phyloP scores from a whole-genome alignment of 2,888 invertebrate species.

The Agrochola litura region DNA sequence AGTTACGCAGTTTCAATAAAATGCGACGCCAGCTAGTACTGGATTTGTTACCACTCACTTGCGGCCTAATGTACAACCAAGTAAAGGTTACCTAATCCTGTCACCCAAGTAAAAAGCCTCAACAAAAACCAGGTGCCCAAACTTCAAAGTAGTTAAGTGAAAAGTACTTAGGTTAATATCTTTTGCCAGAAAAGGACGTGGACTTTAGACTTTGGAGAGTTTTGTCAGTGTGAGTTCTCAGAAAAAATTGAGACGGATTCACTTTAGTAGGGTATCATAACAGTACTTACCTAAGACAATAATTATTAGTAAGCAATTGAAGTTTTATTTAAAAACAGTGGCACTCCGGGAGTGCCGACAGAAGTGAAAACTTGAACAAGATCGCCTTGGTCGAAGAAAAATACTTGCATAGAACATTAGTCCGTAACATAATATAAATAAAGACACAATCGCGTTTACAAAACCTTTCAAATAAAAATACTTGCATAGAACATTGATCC shows the following conservation, averaged over 20 bases:
- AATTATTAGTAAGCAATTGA: no score
- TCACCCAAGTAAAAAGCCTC: conserved; percentile 26
- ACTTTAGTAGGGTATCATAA: neutral
- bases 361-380: no score
- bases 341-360: no score
- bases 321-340: neutral
- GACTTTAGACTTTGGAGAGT: neutral
- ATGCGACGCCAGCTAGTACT: no score
- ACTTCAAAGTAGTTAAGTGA: conserved; percentile 35
- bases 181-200: neutral
- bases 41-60: neutral
- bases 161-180: conserved; percentile 25
- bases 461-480: no score
- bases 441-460: no score
- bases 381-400: no score
- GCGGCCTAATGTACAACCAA: neutral
- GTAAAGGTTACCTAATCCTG: conserved; percentile 9
- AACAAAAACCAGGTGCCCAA: conserved; percentile 22
- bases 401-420: no score
- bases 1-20: neutral
- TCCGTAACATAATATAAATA: no score
- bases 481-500: no score
- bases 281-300: neutral
- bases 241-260: no score
- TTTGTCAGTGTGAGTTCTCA: neutral